phyloP scores from a whole-genome alignment of 1,140 invertebrate species.

The Theocolax elegans region DNA sequence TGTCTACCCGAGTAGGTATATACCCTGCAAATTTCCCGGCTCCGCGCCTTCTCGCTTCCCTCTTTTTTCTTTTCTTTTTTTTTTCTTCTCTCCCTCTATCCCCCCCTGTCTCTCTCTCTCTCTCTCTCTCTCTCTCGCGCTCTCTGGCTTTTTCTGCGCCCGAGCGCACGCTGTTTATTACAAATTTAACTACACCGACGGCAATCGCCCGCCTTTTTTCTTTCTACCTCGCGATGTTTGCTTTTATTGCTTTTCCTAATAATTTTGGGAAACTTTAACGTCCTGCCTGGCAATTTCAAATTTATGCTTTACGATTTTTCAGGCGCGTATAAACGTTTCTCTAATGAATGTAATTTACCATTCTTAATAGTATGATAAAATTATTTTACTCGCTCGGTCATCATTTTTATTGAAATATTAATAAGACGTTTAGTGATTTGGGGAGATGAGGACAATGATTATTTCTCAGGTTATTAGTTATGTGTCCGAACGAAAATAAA shows the following conservation, averaged over 20 bases:
- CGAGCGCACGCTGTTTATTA: neutral
- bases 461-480: too few relatives aligned
- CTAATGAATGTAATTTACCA: too few relatives aligned
- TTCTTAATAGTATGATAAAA: too few relatives aligned
- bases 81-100: neutral
- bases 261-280: slow-evolving; percentile 2
- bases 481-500: too few relatives aligned
- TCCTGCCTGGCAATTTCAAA: too few relatives aligned
- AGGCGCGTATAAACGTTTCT: too few relatives aligned
- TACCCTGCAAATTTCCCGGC: neutral
- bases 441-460: too few relatives aligned
- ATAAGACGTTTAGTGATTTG: too few relatives aligned
- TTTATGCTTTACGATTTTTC: too few relatives aligned
- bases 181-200: neutral
- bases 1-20: neutral
- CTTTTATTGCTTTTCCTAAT: slow-evolving; percentile 1
- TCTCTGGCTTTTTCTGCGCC: neutral
- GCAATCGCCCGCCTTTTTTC: neutral
- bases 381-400: too few relatives aligned
- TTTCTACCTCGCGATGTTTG: neutral
- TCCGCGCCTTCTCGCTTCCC: neutral
- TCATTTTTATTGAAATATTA: too few relatives aligned
- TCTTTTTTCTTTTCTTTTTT: neutral
- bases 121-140: neutral
- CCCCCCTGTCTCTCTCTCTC: too few relatives aligned